Evolutionary conservation across 2,797 vertebrate genomes (phyloP).

Genomic region (Morelia viridis): DNA sequence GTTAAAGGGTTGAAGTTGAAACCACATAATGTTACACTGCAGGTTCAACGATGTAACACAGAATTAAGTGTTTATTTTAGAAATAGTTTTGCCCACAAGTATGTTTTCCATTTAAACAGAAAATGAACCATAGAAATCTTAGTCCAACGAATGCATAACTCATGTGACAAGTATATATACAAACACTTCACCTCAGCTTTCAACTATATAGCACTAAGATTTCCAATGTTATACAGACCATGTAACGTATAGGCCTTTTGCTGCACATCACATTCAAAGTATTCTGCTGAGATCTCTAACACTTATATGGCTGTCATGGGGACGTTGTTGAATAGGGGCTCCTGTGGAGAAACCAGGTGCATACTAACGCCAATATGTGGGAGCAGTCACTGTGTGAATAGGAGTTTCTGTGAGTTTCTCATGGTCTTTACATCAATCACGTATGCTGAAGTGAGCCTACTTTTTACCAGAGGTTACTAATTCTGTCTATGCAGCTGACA

Average conservation of each 20-base stretch:
- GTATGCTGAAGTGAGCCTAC: background rate
- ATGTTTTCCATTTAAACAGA: conserved; percentile 12
- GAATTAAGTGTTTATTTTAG: conserved; percentile 50
- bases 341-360: background rate
- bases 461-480: background rate
- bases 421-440: background rate
- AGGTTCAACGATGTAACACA: conserved; percentile 37
- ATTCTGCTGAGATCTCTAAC: background rate
- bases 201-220: conserved; percentile 25
- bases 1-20: conserved; percentile 58
- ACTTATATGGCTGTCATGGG: background rate
- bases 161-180: conserved; percentile 1
- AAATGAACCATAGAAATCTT: conserved; percentile 40
- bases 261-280: background rate
- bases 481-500: background rate
- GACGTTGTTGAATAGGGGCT: background rate
- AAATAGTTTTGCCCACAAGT: conserved; percentile 45
- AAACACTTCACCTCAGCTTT: conserved; percentile 48
- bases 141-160: conserved; percentile 27
- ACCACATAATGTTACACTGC: conserved; percentile 37
- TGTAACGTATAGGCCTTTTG: background rate
- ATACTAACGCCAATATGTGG: background rate
- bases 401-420: background rate
- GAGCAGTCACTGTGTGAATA: background rate
- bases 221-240: background rate